Base-by-base conservation (phyloP, 1,140 invertebrate species). In the Micrasema longulum region DNA sequence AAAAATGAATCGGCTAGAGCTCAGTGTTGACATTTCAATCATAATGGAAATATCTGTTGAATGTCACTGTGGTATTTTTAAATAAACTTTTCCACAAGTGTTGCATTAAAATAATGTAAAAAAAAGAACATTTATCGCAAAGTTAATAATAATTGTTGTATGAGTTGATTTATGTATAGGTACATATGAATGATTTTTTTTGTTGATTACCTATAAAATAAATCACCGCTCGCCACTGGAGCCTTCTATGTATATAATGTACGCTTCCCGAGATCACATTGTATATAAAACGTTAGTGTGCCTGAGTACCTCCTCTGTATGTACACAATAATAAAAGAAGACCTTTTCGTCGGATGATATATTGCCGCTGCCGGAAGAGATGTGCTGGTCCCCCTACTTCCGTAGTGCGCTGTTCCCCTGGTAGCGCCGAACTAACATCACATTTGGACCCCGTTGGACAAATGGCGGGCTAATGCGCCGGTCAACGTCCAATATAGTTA, bases 331-430 rank as follows among this genome's bases (percentile, higher is more conserved):
- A 73, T 73, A 69, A 73, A 73, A 69, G 31, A 43, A 43, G 52
- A 69, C 71, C 71, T 69, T 73, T 73, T 73, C 57, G 65, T 50
- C 53, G 71, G 63, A 63, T 73, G 71, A 73, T 73, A 69, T 73
- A 73, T 73, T 41, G 55, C 48, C 41, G 53, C 23, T 53, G 43
- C 65, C 52, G 71, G 71, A 73, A 67, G 66, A 43, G 65, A 52
- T 55, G 48, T 41, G 36, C 50, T 55, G 16, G 50, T 12, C 52
- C 65, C 48, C 36, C 22, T 36, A 16, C 65, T 55, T 68, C 65
- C 65, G 48, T 22, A 14, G 14, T 41, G 35, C 26, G 70, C 55
- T 64, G 57, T 52, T 64, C 47, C 43, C 38, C 38, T 47, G 38
- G 68, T 47, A 41, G 55, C 22, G 10, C 16, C 68, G 48, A 63